Conservation (phyloP, 2,113 vertebrate genomes). For the Spilogale gracilis region DNA sequence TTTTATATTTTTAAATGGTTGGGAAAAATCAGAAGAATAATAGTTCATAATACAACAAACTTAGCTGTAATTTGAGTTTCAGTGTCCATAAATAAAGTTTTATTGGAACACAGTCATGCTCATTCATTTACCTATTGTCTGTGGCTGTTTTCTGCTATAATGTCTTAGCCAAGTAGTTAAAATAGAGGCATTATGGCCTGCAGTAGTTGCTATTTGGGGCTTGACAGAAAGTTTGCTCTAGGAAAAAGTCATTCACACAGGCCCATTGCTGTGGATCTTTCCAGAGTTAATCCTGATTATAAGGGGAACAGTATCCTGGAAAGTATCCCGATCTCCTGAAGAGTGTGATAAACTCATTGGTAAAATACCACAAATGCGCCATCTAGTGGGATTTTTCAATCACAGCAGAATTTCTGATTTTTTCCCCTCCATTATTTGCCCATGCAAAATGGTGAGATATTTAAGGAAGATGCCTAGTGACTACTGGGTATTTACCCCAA, state of each 20-base stretch:
- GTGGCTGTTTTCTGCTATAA: neutral
- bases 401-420: neutral
- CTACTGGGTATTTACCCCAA: too few relatives aligned
- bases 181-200: neutral
- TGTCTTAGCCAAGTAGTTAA: neutral
- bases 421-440: neutral
- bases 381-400: conserved; percentile 28
- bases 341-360: neutral
- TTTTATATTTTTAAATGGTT: neutral
- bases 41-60: neutral
- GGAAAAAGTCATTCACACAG: neutral
- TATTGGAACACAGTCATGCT: neutral
- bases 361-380: neutral
- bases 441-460: neutral
- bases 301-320: neutral
- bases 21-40: neutral
- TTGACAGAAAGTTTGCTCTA: neutral
- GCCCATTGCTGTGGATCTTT: neutral
- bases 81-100: neutral
- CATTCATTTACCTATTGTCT: neutral
- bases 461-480: neutral
- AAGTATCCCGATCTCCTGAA: neutral
- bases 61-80: neutral
- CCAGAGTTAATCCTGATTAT: neutral
- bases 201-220: neutral